These are phyloP conservation scores for Diorhabda sublineata DNA, from an alignment of 1,140 invertebrate species.

Conservation along the genomic window DNA sequence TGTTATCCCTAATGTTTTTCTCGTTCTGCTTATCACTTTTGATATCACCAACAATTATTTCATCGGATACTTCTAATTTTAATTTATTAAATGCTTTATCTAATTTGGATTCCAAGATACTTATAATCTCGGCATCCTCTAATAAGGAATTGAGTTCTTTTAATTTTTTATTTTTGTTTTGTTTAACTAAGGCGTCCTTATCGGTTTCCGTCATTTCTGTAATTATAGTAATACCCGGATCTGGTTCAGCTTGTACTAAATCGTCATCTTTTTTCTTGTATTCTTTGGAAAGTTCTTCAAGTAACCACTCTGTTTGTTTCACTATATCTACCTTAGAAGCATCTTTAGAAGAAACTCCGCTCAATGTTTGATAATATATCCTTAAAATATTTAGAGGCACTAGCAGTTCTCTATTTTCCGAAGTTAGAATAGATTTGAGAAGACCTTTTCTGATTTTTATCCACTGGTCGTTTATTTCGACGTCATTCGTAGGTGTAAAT, in stretches of 20 bases:
- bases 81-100: slow-evolving; percentile 13
- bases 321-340: slow-evolving; percentile 30
- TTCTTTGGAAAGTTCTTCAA: slow-evolving; percentile 40
- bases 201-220: slow-evolving; percentile 21
- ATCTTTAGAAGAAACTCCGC: slow-evolving; percentile 29
- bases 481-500: slow-evolving; percentile 11
- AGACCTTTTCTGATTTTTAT: slow-evolving; percentile 38
- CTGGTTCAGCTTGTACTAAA: slow-evolving; percentile 26
- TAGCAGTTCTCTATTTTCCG: slow-evolving; percentile 37
- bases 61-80: slow-evolving; percentile 3
- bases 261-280: slow-evolving; percentile 34
- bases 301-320: slow-evolving; percentile 41
- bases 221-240: slow-evolving; percentile 22
- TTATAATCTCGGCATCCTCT: slow-evolving; percentile 17
- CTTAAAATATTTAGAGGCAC: slow-evolving; percentile 40
- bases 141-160: slow-evolving; percentile 17
- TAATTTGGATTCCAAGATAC: slow-evolving; percentile 7
- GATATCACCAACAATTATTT: slow-evolving; percentile 9
- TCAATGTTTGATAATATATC: slow-evolving; percentile 43
- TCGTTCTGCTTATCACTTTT: slow-evolving; percentile 15
- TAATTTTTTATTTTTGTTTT: slow-evolving; percentile 11
- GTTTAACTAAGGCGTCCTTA: slow-evolving; percentile 1
- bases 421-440: slow-evolving; percentile 38
- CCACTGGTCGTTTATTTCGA: slow-evolving; percentile 35
- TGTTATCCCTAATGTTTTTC: slow-evolving; percentile 9